Evolutionary conservation across 2,797 vertebrate genomes (phyloP), one percentile per base, ranked within the genome.

Genomic region (Liasis olivaceus): DNA sequence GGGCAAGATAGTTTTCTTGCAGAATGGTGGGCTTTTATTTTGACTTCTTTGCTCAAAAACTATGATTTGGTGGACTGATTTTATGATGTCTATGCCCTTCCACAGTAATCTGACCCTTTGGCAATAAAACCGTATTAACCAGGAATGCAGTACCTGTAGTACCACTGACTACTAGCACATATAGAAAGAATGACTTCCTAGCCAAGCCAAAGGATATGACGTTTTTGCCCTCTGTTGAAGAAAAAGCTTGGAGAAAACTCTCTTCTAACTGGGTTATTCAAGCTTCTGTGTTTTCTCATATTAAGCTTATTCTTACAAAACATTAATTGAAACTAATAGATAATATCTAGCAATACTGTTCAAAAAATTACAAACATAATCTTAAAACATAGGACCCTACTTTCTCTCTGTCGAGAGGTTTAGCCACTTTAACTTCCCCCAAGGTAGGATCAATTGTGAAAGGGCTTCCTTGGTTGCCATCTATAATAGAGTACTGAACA

Each of bases 391-490:
- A 88, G 89, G 63, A 84, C 2, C 98, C 97, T 97, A 99, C 99
- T 96, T 97, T 97, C 96, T 99, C 99, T 97, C 99, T 98, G 97
- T 99, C 99, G 88, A 99, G 98, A 97, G 98, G 98, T 89, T 98
- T 98, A 88, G 98, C 98, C 54, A 99, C 98, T 97, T 98, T 99
- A 92, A 99, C 97, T 97, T 99, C 98, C 93, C 99, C 99, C 91
- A 97, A 97, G 60, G 97, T 54, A 0, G 98, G 97, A 95, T 99
- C 99, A 93, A 99, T 98, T 91, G 98, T 98, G 96, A 99, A 99
- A 3, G 98, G 98, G 95, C 98, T 99, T 96, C 99, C 99, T 94
- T 98, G 98, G 97, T 99, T 99, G 72, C 99, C 99, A 0, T 98
- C 98, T 95, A 98, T 97, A 90, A 99, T 99, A 59, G 98, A 93